Percentiles rank a stretch among this genome's conserved stretches.
Evolutionary conservation across 1,140 invertebrate species (phyloP).

Genomic region (Proctacanthus coquilletti): DNA sequence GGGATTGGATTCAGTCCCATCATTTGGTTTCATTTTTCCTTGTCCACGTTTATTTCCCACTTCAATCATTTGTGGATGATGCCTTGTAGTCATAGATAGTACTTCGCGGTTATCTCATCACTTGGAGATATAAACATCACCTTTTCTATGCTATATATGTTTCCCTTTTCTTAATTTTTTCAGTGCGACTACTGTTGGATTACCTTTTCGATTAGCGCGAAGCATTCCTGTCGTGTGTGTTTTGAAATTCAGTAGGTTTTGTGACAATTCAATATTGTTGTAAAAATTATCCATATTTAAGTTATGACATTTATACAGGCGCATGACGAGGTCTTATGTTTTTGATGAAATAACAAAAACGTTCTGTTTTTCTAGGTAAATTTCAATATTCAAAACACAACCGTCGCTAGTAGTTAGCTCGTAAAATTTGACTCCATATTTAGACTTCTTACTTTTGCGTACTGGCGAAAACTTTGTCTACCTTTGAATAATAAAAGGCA

Average conservation of each 20-base stretch:
- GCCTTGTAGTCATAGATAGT: constrained; percentile 14
- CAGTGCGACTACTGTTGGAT: constrained; percentile 9
- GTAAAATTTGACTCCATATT: constrained; percentile 21
- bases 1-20: too few relatives aligned
- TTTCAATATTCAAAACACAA: constrained; percentile 20
- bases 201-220: constrained; percentile 15
- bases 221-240: constrained; percentile 16
- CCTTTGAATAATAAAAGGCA: constrained; percentile 20
- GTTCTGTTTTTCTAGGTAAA: constrained; percentile 14
- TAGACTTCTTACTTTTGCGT: constrained; percentile 19
- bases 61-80: constrained; percentile 10
- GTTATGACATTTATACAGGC: constrained; percentile 16
- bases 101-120: constrained; percentile 24
- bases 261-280: constrained; percentile 12
- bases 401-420: constrained; percentile 14
- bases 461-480: constrained; percentile 12
- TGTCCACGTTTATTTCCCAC: constrained; percentile 1
- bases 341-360: neutral
- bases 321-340: constrained; percentile 9
- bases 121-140: constrained; percentile 17
- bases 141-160: constrained; percentile 11
- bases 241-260: constrained; percentile 13
- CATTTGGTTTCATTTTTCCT: too few relatives aligned
- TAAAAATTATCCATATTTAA: too few relatives aligned
- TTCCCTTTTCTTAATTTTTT: constrained; percentile 17